These are phyloP conservation scores for Enteromius trimaculatus DNA, from an alignment of 2,797 vertebrate species.

Conservation along the genomic window DNA sequence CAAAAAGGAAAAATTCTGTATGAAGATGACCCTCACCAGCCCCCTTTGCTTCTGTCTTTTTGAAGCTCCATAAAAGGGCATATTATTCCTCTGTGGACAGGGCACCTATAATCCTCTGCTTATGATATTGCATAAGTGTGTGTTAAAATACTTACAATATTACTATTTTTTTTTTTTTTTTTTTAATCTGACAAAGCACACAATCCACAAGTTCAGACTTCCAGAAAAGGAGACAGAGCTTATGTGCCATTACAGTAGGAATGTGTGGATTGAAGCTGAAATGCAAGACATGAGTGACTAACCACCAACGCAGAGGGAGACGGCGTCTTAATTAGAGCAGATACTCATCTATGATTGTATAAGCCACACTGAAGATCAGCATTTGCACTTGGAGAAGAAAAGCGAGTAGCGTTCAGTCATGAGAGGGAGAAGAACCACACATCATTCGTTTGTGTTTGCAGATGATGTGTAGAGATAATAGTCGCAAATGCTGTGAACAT, in stretches of 20 bases:
- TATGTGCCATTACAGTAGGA: conserved; percentile 64
- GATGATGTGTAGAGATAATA: conserved; percentile 16
- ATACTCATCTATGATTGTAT: conserved; percentile 25
- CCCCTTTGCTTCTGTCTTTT: conserved; percentile 13
- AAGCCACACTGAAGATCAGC: background rate
- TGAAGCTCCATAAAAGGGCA: conserved; percentile 54
- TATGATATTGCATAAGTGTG: conserved; percentile 59
- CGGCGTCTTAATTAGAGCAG: conserved; percentile 34
- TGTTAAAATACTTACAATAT: conserved; percentile 29
- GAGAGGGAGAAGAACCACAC: conserved; percentile 4
- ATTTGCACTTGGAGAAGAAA: background rate
- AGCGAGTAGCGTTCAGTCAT: background rate
- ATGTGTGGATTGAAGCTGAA: conserved; percentile 70
- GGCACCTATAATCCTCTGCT: conserved; percentile 68
- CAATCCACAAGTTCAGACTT: conserved; percentile 69
- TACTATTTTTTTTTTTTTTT: background rate
- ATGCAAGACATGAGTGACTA: conserved; percentile 60
- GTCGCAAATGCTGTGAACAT: background rate
- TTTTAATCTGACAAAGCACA: conserved; percentile 59
- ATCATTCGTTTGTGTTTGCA: background rate
- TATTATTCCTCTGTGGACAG: conserved; percentile 52
- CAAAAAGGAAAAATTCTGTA: background rate
- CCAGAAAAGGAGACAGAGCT: conserved; percentile 80
- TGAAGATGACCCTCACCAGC: conserved; percentile 25
- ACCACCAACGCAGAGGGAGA: conserved; percentile 29